Evolutionary conservation across 2,888 invertebrate species (phyloP).

Genomic region (Cantharis rufa): DNA sequence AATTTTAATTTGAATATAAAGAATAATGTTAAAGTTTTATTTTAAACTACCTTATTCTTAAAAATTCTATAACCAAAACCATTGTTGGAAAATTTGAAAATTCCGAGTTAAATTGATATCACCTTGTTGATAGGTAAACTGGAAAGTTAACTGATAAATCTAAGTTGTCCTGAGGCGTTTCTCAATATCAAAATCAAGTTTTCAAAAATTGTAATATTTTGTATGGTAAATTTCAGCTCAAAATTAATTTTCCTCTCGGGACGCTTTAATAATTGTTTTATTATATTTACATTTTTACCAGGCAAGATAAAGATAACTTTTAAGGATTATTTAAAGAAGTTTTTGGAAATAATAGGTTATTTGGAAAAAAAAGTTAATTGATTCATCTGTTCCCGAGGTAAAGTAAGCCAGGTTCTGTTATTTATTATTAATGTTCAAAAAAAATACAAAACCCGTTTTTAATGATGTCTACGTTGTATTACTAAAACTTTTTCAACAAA

Average conservation of each 20-base stretch:
- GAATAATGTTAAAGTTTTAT: neutral
- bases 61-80: too few species aligned
- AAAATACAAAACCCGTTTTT: neutral
- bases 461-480: neutral
- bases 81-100: neutral
- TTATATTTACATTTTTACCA: neutral
- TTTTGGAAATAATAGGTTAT: neutral
- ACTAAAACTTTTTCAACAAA: neutral
- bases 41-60: too few species aligned
- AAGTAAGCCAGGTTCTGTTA: neutral
- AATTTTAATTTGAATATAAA: neutral
- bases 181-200: neutral
- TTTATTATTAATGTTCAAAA: neutral
- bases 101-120: neutral
- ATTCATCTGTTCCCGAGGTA: neutral
- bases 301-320: neutral
- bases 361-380: neutral
- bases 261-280: neutral
- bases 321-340: neutral
- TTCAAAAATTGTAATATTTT: neutral
- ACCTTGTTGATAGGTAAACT: neutral
- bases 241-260: neutral
- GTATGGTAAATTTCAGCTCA: too few species aligned
- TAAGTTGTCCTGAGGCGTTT: neutral
- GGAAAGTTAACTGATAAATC: neutral